These are phyloP conservation scores for Dendrocincla fuliginosa DNA, from an alignment of 2,797 vertebrate species.

Conservation along the genomic window DNA sequence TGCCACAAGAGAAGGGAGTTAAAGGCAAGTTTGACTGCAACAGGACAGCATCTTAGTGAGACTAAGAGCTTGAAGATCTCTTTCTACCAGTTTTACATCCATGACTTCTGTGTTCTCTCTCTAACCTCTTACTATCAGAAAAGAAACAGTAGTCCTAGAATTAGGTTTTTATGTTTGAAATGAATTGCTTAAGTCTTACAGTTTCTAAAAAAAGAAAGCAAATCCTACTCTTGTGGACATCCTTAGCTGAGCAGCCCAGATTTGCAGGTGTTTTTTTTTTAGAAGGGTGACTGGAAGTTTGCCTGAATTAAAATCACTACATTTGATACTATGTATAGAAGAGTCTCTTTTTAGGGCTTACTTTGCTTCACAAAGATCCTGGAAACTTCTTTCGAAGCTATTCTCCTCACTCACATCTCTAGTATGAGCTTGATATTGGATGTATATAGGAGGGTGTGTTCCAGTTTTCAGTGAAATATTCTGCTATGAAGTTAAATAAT, in stretches of 20 bases:
- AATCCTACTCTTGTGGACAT: neutral
- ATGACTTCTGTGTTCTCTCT: neutral
- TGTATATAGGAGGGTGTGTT: neutral
- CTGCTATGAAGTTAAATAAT: neutral
- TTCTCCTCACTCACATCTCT: neutral
- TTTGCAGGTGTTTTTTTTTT: neutral
- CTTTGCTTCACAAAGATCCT: neutral
- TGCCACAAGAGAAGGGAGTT: neutral
- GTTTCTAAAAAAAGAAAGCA: neutral
- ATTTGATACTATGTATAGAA: accelerated
- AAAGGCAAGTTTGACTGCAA: neutral
- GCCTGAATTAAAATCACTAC: neutral
- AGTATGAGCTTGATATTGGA: neutral
- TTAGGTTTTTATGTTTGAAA: neutral
- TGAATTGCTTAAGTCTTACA: neutral
- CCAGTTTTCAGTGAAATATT: neutral
- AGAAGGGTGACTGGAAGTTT: neutral
- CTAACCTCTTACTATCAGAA: neutral
- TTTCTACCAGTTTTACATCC: neutral
- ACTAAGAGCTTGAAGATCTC: neutral
- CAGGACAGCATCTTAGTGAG: neutral
- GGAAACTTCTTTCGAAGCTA: neutral
- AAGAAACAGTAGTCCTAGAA: neutral
- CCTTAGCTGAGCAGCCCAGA: neutral
- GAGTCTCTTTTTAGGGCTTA: neutral